phyloP scores from a whole-genome alignment of 1,140 invertebrate species.

The Battus philenor region DNA sequence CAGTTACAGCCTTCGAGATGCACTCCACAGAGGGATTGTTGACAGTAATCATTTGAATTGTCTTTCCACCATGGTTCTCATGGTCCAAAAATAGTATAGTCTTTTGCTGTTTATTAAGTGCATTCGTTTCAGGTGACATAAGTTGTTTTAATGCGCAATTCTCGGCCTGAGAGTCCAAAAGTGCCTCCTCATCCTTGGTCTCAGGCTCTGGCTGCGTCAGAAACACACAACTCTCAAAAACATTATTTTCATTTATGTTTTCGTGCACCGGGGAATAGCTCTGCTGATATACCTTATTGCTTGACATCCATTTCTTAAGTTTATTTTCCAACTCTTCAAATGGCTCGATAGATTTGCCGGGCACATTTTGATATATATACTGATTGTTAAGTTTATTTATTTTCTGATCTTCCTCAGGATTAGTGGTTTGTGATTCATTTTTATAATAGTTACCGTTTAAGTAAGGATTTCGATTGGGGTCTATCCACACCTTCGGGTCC shows the following conservation, averaged over 20 bases:
- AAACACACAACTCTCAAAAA: conserved; percentile 46
- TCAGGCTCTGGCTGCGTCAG: conserved; percentile 48
- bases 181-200: conserved; percentile 31
- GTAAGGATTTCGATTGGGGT: conserved; percentile 48
- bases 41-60: conserved; percentile 57
- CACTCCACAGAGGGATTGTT: conserved; percentile 49
- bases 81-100: conserved; percentile 55
- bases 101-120: conserved; percentile 45
- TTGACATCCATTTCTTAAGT: conserved; percentile 31
- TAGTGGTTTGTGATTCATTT: conserved; percentile 27
- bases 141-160: conserved; percentile 58
- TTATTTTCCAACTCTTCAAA: conserved; percentile 42
- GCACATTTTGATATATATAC: no score
- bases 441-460: conserved; percentile 48
- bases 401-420: conserved; percentile 22
- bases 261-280: conserved; percentile 15
- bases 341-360: no score
- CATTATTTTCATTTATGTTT: conserved; percentile 41
- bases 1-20: conserved; percentile 19
- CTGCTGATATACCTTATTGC: conserved; percentile 21
- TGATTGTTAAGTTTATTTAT: conserved; percentile 51
- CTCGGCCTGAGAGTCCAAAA: conserved; percentile 36
- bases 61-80: conserved; percentile 48
- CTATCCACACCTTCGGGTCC: conserved; percentile 66
- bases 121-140: conserved; percentile 56